Evolutionary conservation across 2,797 vertebrate species (phyloP), one percentile per base, ranked within the genome.

Genomic region (Leptatherina wallacei): DNA sequence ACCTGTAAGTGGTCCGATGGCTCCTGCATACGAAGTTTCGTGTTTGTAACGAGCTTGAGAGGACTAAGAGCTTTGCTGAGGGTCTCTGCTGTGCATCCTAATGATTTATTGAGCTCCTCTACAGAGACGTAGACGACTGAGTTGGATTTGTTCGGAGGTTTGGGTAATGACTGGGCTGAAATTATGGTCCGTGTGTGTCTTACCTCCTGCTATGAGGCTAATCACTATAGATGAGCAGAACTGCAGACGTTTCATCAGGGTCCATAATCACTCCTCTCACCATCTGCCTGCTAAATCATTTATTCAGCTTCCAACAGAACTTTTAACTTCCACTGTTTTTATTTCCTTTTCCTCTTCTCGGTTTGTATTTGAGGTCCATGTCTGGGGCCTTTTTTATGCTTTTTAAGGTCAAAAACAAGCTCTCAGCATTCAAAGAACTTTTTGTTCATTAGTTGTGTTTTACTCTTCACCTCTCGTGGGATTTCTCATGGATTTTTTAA

Each of bases 281-380:
- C 90, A 86, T 89, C 89, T 90, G 87, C 61, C 22, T 38, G 32
- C 71, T 56, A 44, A 82, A 71, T 85, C 32, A 89, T 75, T 73
- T 32, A 80, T 84, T 75, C 61, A 51, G 20, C 77, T 71, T 66
- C 58, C 69, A 56, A 83, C 56, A 35, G 14, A 67, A 64, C 73
- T 82, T 69, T 58, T 40, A 74, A 71, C 75, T 77, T 79, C 59
- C 72, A 72, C 69, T 71, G 60, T 74, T 73, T 78, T 66, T 77
- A 40, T 40, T 40, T 16, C 38, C 42, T 44, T 44, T 20, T 18
- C 16, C 42, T 84, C 4, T 2, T 11, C 16, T 57, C 66, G 63
- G 69, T 60, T 10, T 35, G 29, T 44, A 18, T 20, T 70, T 68
- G 63, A 65, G 22, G 42, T 61, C 58, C 33, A 40, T 72, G 69